These are phyloP conservation scores for Lerema accius DNA, from an alignment of 1,140 invertebrate species.

Conservation along the genomic window DNA sequence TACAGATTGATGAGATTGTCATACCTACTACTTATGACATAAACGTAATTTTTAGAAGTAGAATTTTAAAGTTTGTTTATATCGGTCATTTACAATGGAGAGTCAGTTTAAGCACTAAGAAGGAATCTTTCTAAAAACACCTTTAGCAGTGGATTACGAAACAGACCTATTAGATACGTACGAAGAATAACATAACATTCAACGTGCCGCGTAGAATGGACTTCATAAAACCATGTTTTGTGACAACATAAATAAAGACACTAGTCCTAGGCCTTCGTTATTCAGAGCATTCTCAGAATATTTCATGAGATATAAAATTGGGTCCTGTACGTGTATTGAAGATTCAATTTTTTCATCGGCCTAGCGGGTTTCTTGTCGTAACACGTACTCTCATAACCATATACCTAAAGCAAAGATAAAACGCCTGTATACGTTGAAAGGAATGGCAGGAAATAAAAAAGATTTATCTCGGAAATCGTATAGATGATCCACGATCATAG, in stretches of 20 bases:
- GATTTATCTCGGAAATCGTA: slow-evolving; percentile 22
- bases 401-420: slow-evolving; percentile 32
- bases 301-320: slow-evolving; percentile 20
- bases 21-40: too few relatives aligned
- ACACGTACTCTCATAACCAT: slow-evolving; percentile 27
- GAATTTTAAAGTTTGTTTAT: too few relatives aligned
- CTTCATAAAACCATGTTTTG: not conserved
- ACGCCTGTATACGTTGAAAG: slow-evolving; percentile 18
- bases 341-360: slow-evolving; percentile 15
- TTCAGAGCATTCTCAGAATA: slow-evolving; percentile 16
- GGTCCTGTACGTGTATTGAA: slow-evolving; percentile 16
- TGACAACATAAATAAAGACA: not conserved
- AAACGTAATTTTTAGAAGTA: too few relatives aligned
- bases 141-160: too few relatives aligned
- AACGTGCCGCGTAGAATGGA: not conserved
- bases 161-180: too few relatives aligned
- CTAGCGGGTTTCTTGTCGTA: slow-evolving; percentile 11
- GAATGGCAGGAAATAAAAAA: slow-evolving; percentile 16
- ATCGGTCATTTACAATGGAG: too few relatives aligned
- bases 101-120: too few relatives aligned
- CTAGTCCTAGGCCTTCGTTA: not conserved
- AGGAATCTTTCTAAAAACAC: too few relatives aligned
- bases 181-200: not conserved
- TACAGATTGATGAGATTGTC: too few relatives aligned
- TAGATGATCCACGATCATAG: slow-evolving; percentile 13